Evolutionary conservation across 2,888 invertebrate genomes (phyloP).

Genomic region (Helleia helle): DNA sequence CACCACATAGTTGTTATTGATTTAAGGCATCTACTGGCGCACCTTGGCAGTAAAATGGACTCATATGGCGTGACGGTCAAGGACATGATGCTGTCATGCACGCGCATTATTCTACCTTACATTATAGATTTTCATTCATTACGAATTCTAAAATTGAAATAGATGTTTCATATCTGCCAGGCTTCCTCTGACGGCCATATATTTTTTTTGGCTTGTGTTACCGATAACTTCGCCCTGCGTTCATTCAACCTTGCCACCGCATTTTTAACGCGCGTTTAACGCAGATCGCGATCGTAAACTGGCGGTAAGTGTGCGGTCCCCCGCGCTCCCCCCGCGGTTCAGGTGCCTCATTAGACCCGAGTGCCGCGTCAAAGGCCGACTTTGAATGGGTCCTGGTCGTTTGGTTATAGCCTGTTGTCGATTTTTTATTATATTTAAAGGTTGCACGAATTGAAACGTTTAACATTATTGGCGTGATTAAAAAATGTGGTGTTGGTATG

Average conservation of each 20-base stretch:
- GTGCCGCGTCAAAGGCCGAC: conserved; percentile 44
- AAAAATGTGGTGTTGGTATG: no score
- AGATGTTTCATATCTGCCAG: no score
- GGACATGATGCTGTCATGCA: no score
- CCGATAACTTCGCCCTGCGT: conserved; percentile 13
- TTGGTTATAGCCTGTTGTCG: conserved; percentile 25
- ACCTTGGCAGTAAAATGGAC: no score
- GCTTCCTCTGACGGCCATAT: no score
- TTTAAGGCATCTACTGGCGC: no score
- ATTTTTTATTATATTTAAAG: conserved; percentile 10
- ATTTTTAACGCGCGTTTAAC: conserved; percentile 46
- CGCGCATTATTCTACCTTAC: no score
- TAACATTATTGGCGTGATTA: no score
- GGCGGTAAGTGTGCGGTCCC: conserved; percentile 30
- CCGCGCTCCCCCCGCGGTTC: conserved; percentile 24
- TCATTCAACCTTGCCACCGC: conserved; percentile 19
- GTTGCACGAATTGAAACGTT: neutral
- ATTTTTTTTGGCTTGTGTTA: neutral
- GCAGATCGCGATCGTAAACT: conserved; percentile 38
- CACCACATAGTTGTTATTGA: no score
- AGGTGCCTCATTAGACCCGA: conserved; percentile 51
- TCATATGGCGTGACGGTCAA: no score
- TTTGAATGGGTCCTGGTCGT: conserved; percentile 24
- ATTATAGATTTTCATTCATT: no score
- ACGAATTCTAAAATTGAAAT: no score